Conservation (phyloP, 37 sponge, comb jelly and placozoan species). For the Beroe ovata region DNA sequence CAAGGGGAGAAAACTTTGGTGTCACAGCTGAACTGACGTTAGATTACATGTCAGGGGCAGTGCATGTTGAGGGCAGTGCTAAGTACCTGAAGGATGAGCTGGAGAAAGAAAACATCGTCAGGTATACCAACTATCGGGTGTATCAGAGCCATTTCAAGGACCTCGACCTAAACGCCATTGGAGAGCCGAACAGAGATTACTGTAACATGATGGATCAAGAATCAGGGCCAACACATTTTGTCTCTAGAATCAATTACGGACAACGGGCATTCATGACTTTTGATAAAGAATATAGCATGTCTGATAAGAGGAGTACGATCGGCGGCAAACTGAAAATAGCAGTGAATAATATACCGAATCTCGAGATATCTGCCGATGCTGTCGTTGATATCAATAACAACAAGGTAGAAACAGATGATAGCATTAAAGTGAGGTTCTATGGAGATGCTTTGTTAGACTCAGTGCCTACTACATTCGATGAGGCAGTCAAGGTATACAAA, state of each 20-base stretch:
- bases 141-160: not conserved
- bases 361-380: not conserved
- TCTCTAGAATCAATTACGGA: constrained; percentile 13
- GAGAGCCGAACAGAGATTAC: not conserved
- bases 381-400: not conserved
- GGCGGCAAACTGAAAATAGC: not conserved
- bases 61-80: constrained; percentile 29
- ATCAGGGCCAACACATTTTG: constrained; percentile 37
- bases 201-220: not conserved
- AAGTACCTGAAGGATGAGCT: not conserved
- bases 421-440: constrained; percentile 23
- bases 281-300: not conserved
- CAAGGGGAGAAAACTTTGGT: constrained; percentile 3
- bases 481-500: not conserved
- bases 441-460: constrained; percentile 39
- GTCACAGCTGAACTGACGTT: not conserved
- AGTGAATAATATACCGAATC: not conserved
- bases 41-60: constrained; percentile 11
- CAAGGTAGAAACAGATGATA: not conserved
- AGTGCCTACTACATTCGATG: constrained; percentile 17
- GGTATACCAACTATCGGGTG: not conserved
- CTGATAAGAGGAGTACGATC: not conserved
- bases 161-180: not conserved
- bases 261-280: constrained; percentile 11
- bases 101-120: not conserved